phyloP scores from a whole-genome alignment of 2,797 vertebrate species.

The Enteromius afrohamiltoni region DNA sequence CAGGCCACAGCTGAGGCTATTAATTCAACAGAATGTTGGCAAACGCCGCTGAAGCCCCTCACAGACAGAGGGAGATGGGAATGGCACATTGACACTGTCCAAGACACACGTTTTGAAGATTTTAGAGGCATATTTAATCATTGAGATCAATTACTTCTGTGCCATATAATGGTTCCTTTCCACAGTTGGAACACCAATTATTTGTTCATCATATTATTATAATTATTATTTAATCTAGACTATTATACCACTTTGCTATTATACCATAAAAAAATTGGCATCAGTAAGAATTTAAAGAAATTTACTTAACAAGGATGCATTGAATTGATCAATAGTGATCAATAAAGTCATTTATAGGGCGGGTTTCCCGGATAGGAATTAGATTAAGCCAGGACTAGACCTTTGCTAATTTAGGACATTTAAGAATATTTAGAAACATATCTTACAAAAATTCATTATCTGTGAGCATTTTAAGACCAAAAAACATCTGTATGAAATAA shows the following conservation, averaged over 20 bases:
- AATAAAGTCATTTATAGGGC: neutral
- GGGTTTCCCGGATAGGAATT: too few relatives aligned
- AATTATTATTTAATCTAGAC: neutral
- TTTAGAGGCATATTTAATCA: conserved; percentile 25
- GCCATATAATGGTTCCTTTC: neutral
- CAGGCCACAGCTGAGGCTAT: conserved; percentile 48
- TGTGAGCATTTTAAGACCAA: too few relatives aligned
- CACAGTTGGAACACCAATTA: neutral
- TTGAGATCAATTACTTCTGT: neutral
- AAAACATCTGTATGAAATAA: neutral
- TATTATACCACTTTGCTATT: neutral
- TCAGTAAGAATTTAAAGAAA: too few relatives aligned
- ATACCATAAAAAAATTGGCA: too few relatives aligned
- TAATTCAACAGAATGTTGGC: conserved; percentile 55
- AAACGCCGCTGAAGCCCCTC: conserved; percentile 19
- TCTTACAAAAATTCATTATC: too few relatives aligned
- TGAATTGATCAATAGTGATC: neutral
- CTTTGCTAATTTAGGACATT: too few relatives aligned
- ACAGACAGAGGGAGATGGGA: conserved; percentile 22
- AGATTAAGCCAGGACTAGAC: too few relatives aligned
- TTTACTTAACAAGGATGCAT: neutral
- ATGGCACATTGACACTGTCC: conserved; percentile 24
- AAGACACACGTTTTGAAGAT: conserved; percentile 10
- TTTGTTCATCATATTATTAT: neutral
- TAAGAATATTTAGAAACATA: too few relatives aligned